A percentile compares a stretch with the other conserved stretches of the same genome.
Evolutionary conservation across 1,140 invertebrate genomes (phyloP).

Genomic region (Mactra quadrangularis): DNA sequence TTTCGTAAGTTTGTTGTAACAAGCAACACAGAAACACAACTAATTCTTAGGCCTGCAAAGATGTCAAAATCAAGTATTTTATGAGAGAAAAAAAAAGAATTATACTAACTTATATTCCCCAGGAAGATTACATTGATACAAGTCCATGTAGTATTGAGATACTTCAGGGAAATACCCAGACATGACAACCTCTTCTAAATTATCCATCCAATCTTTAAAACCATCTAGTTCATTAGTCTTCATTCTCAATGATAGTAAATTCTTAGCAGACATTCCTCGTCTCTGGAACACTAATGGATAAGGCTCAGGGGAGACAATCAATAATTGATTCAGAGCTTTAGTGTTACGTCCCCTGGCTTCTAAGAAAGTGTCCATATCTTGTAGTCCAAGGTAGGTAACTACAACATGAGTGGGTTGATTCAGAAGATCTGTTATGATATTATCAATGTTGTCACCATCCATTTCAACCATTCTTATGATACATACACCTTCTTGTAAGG

Average conservation of each 20-base stretch:
- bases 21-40: too few relatives aligned
- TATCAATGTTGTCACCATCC: constrained; percentile 5
- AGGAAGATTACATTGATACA: constrained; percentile 76
- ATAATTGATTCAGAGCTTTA: constrained; percentile 45
- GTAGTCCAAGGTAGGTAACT: constrained; percentile 63
- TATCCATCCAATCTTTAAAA: constrained; percentile 64
- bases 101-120: constrained; percentile 68
- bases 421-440: constrained; percentile 44
- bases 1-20: too few relatives aligned
- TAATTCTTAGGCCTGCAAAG: too few relatives aligned
- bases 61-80: too few relatives aligned
- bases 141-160: constrained; percentile 74
- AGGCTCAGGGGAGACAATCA: constrained; percentile 72
- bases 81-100: too few relatives aligned
- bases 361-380: constrained; percentile 61
- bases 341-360: constrained; percentile 49
- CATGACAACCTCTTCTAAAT: background rate
- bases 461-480: constrained; percentile 66
- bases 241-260: constrained; percentile 71
- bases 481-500: constrained; percentile 74
- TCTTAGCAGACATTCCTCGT: constrained; percentile 60
- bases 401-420: constrained; percentile 65
- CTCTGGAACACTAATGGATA: constrained; percentile 54
- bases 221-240: constrained; percentile 52
- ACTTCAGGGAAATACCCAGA: constrained; percentile 66